Percentiles rank a stretch among this genome's conserved stretches.
Conservation (phyloP, 2,888 invertebrate species). For the Sclerodermus sp. region DNA sequence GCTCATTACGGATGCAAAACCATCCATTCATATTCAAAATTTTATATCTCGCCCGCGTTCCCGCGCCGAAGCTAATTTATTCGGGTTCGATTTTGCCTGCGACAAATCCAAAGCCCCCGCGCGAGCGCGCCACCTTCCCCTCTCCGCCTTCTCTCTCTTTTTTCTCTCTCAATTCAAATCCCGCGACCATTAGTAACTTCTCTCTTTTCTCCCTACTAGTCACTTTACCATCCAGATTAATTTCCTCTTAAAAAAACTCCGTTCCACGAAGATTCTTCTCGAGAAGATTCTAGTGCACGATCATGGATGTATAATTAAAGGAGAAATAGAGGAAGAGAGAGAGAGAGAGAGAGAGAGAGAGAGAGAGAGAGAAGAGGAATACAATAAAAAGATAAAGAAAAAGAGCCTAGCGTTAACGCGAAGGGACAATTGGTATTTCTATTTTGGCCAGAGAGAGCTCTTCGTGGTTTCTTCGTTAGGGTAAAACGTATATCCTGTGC, state of each 20-base stretch:
- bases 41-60: conserved; percentile 69
- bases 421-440: no score
- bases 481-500: no score
- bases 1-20: conserved; percentile 85
- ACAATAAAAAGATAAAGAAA: no score
- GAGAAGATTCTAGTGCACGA: no score
- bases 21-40: conserved; percentile 89
- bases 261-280: no score
- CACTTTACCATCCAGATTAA: no score
- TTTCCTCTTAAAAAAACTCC: no score
- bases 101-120: conserved; percentile 48
- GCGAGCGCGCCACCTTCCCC: conserved; percentile 19
- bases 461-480: no score
- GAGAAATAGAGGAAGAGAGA: neutral
- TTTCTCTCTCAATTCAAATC: conserved; percentile 5
- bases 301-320: no score
- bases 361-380: neutral
- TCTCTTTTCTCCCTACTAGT: conserved; percentile 3
- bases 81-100: conserved; percentile 60
- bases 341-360: neutral
- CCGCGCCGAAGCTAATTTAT: conserved; percentile 73
- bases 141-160: conserved; percentile 13
- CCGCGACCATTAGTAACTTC: conserved; percentile 22
- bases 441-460: no score
- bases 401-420: no score